phyloP scores from a whole-genome alignment of 2,113 vertebrate genomes.

The Micronycteris hirsuta region DNA sequence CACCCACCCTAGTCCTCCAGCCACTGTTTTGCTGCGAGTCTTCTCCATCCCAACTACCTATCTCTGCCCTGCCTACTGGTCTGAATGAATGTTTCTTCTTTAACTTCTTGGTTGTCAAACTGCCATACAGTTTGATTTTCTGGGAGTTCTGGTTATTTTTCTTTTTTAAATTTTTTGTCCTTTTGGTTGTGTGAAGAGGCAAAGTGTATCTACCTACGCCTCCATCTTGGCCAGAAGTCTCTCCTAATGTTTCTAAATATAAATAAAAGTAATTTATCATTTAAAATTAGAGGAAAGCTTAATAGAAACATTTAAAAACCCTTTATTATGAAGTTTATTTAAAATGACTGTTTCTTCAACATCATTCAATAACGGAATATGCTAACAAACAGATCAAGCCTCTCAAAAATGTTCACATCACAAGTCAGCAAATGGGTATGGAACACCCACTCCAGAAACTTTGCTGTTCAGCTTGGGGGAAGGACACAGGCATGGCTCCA shows the following conservation, averaged over 20 bases:
- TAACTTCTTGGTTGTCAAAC: no score
- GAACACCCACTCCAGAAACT: neutral
- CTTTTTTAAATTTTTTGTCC: no score
- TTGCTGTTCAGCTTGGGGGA: neutral
- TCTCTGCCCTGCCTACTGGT: no score
- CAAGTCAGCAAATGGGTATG: neutral
- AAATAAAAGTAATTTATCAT: neutral
- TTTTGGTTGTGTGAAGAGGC: no score
- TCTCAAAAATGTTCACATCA: neutral
- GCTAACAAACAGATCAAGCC: neutral
- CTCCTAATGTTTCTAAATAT: neutral
- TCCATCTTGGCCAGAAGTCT: no score
- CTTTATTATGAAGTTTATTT: neutral
- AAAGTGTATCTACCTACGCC: no score
- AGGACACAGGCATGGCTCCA: neutral
- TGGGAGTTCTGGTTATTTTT: no score
- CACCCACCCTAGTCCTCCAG: no score
- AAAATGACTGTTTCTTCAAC: neutral
- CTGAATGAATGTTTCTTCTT: no score
- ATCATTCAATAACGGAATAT: neutral
- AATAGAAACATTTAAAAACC: neutral
- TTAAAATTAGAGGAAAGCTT: neutral
- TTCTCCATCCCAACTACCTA: no score
- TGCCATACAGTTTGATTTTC: no score
- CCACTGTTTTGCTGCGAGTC: no score